Evolutionary conservation across 2,113 vertebrate genomes (phyloP), one percentile per base, ranked within the genome.

Genomic region (Caracal caracal): DNA sequence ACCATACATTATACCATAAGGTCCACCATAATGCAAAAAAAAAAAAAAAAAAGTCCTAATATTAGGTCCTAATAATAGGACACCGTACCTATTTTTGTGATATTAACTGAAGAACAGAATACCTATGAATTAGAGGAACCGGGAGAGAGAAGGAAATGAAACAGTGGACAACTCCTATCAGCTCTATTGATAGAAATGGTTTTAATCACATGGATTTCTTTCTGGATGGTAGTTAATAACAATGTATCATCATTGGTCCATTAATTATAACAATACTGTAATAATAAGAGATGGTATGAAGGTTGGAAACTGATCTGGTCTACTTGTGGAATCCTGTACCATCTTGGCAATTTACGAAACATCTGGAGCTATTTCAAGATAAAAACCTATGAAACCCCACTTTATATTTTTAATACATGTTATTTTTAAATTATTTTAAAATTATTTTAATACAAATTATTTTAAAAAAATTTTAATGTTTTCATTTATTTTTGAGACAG

Each of bases 131-230:
- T 91, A 83, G 43, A 93, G 63, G 51, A 93, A 70, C 3, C 17
- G 68, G 33, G 40, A 35, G 53, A 86, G 5, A 73, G 26, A 49
- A 93, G 61, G 73, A 92, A 93, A 94, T 68, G n/a, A 97, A 95
- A 94, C 37, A 76, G 15, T 40, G 40, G 78, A 26, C 26, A 37
- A 47, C 84, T 92, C 84, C 80, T 70, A 19, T 65, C 78, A 84
- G 53, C 63, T 94, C 63, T 94, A 78, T 90, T 95, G 94, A 71
- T 63, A 90, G 49, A 92, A 95, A 71, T 87, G 61, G 40, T 76
- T 96, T 96, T 76, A 88, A 71, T 76, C 89, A 95, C 93, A 86
- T 75, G 28, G 63, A 81, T 71, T 84, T 97, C 35, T 93, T 53
- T 91, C 47, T 76, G 40, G 73, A 47, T 40, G 30, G 26, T 47